Evolutionary conservation across 1,140 invertebrate species (phyloP).

Genomic region (Drosophila kohkoa): DNA sequence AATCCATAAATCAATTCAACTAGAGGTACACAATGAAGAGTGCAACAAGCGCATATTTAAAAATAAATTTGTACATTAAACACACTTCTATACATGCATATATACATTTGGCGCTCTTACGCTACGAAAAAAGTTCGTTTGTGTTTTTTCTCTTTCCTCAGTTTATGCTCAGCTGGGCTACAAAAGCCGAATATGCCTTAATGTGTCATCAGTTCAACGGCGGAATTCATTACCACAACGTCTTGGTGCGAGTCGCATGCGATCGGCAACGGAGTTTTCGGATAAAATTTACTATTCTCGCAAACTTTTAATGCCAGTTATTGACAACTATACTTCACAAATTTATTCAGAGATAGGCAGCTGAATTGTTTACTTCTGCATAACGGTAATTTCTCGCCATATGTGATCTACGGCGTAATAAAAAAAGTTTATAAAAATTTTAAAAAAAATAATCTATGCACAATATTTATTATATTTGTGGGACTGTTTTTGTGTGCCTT

Average conservation of each 20-base stretch:
- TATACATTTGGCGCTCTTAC: slow-evolving; percentile 39
- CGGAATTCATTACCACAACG: slow-evolving; percentile 59
- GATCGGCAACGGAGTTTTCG: slow-evolving; percentile 49
- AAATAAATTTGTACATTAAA: slow-evolving; percentile 60
- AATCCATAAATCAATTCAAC: slow-evolving; percentile 75
- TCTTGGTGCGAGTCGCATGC: slow-evolving; percentile 50
- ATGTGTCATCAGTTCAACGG: slow-evolving; percentile 67
- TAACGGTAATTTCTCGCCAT: slow-evolving; percentile 48
- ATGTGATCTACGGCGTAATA: background rate
- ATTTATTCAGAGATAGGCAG: slow-evolving; percentile 54
- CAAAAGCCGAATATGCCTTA: slow-evolving; percentile 56
- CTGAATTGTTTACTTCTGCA: slow-evolving; percentile 33
- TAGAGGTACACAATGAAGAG: slow-evolving; percentile 47
- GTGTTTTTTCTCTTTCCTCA: slow-evolving; percentile 31
- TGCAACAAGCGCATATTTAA: slow-evolving; percentile 57
- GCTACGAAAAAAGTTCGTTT: slow-evolving; percentile 3
- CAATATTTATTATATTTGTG: slow-evolving; percentile 34
- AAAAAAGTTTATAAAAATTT: background rate
- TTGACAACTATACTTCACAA: slow-evolving; percentile 46
- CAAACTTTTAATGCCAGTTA: slow-evolving; percentile 62
- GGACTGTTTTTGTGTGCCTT: slow-evolving; percentile 37
- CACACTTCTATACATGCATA: slow-evolving; percentile 43
- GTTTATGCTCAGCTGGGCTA: slow-evolving; percentile 53
- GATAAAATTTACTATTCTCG: background rate
- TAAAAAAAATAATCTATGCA: slow-evolving; percentile 38